A percentile compares a stretch with the other conserved stretches of the same genome.
Evolutionary conservation across 92 coral and sea anemone genomes (phyloP).

Genomic region (Siderastrea radians): DNA sequence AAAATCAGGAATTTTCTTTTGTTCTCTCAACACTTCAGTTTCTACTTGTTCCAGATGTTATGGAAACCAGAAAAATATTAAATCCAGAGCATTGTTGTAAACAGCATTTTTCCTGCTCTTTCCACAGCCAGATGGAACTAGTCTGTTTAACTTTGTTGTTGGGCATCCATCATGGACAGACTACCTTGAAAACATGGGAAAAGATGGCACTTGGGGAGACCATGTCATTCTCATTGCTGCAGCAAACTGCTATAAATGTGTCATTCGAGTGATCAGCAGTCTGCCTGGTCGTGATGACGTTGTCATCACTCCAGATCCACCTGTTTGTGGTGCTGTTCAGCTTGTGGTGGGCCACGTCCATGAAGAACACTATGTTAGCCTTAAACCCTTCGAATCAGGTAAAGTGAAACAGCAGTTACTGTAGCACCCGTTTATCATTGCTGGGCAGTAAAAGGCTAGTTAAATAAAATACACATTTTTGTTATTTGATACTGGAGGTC

Average conservation of each 20-base stretch:
- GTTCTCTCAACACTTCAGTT: too few species aligned
- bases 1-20: too few species aligned
- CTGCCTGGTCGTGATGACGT: neutral
- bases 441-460: too few species aligned
- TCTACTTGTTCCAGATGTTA: too few species aligned
- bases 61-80: neutral
- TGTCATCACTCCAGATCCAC: neutral
- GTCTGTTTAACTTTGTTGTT: neutral
- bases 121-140: constrained; percentile 17
- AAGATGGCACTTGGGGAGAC: constrained; percentile 46
- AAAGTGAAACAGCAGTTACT: neutral
- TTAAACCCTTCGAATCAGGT: constrained; percentile 4
- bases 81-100: neutral
- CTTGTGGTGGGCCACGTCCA: constrained; percentile 43
- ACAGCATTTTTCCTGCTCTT: neutral
- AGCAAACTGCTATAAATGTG: constrained; percentile 11
- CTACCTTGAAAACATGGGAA: constrained; percentile 9
- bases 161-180: constrained; percentile 12
- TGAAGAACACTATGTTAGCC: constrained; percentile 52
- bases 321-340: neutral
- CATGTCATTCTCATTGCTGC: constrained; percentile 31
- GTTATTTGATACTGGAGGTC: too few species aligned
- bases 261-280: constrained; percentile 30
- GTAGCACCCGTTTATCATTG: too few species aligned
- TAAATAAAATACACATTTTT: too few species aligned